Evolutionary conservation across 2,888 invertebrate genomes (phyloP), one percentile per base, ranked within the genome.

Genomic region (Hemaris fuciformis): DNA sequence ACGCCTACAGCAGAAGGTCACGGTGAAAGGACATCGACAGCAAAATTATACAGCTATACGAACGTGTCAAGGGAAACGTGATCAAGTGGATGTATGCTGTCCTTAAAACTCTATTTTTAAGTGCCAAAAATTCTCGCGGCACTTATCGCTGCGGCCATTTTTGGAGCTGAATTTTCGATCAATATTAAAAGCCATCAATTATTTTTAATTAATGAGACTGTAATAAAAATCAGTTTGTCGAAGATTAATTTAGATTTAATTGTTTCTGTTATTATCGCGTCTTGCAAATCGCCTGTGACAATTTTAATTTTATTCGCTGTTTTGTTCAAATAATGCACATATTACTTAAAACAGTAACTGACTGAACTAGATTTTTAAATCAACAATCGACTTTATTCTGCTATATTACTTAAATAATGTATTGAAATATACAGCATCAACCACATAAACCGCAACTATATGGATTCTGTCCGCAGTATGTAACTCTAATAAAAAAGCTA

Each of bases 61-160:
- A 67, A 75, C 73, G 78, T 84, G 85, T 84, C 86, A 83, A 81
- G 81, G 79, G 76, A 77, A 81, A 79, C 87, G 84, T 84, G 86
- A 83, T 83, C 76, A 82, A 87, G 85, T 83, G 79, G 79, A 68
- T 65, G 73, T 65, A 62, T 13, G 20, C 15, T 22, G 53, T 43
- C 15, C 23, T 75, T 73, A 69, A 69, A 74, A 64, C 66, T 64
- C 66, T 48, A 64, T 72, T 74, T 72, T 71, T 70, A 67, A n/a
- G 64, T 66, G 42, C 45, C 45, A 64, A 69, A 70, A 66, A 69
- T 65, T 66, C 67, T 67, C 64, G 69, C 65, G 69, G 67, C 68
- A 62, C 59, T 57, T 60, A 64, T 63, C 64, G 62, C 63, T 60
- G 58, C 58, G 62, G 59, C 57, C 38, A 38, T 57, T 41, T 57